A percentile compares a stretch with the other conserved stretches of the same genome.
These are phyloP conservation scores for Zophobas morio DNA, from an alignment of 1,140 invertebrate species.

Conservation along the genomic window DNA sequence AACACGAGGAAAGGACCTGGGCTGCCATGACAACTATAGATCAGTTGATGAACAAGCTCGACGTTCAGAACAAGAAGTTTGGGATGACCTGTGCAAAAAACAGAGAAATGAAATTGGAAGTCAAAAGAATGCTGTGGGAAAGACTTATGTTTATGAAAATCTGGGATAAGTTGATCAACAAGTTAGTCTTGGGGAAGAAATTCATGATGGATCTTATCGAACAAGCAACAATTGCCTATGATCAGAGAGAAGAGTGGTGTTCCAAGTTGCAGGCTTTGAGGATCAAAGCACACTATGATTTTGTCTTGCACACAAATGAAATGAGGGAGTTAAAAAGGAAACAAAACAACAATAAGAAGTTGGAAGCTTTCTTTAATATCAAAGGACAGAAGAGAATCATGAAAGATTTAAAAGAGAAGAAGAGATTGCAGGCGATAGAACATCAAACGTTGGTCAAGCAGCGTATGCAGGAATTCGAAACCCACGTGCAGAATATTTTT, in stretches of 20 bases:
- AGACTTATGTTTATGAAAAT: slow-evolving; percentile 26
- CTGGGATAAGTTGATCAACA: slow-evolving; percentile 80
- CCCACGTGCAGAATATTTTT: not conserved
- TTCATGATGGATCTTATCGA: slow-evolving; percentile 86
- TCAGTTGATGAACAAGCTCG: slow-evolving; percentile 2
- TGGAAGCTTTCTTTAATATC: slow-evolving; percentile 87
- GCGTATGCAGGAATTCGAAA: slow-evolving; percentile 70
- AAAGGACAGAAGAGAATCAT: slow-evolving; percentile 88
- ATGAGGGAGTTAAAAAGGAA: slow-evolving; percentile 89
- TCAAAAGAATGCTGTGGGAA: slow-evolving; percentile 10
- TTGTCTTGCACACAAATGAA: slow-evolving; percentile 71
- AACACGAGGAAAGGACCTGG: slow-evolving; percentile 5
- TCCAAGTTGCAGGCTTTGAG: slow-evolving; percentile 83
- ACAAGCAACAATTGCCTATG: slow-evolving; percentile 85
- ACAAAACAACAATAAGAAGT: slow-evolving; percentile 86
- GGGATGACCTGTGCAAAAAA: slow-evolving; percentile 1
- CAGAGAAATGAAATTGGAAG: not conserved
- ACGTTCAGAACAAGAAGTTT: slow-evolving; percentile 11
- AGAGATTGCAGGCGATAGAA: slow-evolving; percentile 77
- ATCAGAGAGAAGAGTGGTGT: slow-evolving; percentile 87
- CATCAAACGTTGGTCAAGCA: slow-evolving; percentile 82
- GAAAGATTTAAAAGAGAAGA: slow-evolving; percentile 81
- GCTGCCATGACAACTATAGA: slow-evolving; percentile 14
- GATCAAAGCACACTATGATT: slow-evolving; percentile 74
- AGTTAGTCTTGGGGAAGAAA: slow-evolving; percentile 79